A percentile compares a stretch with the other conserved stretches of the same genome.
Evolutionary conservation across 30 jellyfish, hydroid and myxozoan genomes (phyloP).

Genomic region (Pseudorhiza aurosa): DNA sequence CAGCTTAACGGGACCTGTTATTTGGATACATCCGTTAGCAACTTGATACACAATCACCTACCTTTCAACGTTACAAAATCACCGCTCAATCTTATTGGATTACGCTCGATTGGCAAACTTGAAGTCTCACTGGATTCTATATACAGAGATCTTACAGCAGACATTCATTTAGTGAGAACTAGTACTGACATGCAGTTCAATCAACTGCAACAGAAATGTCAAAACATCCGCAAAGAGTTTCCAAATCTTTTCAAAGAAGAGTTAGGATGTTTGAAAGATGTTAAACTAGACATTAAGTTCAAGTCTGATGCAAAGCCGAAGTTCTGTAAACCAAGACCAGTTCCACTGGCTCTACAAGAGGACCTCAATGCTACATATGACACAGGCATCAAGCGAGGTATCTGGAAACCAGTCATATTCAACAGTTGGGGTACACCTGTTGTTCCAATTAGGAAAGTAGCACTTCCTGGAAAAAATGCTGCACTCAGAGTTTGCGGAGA

Average conservation of each 20-base stretch:
- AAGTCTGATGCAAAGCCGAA: constrained; percentile 22
- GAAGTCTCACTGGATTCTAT: constrained; percentile 19
- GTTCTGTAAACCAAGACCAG: constrained; percentile 8
- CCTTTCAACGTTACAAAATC: constrained; percentile 16
- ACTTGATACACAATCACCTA: constrained; percentile 5
- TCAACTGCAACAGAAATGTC: too few species aligned
- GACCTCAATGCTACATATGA: constrained; percentile 24
- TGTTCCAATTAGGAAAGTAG: constrained; percentile 12
- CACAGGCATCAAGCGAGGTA: constrained; percentile 18
- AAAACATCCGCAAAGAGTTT: constrained; percentile 3
- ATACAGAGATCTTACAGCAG: constrained; percentile 10
- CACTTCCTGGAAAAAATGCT: too few species aligned
- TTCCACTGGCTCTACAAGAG: constrained; percentile 26
- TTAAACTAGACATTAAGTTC: constrained; percentile 34
- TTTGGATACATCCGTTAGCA: constrained; percentile 18
- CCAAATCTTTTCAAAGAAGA: constrained; percentile 13
- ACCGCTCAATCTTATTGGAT: constrained; percentile 34
- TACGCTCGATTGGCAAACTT: constrained; percentile 22
- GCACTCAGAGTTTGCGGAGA: too few species aligned
- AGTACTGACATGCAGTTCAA: neutral
- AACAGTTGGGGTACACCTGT: constrained; percentile 4
- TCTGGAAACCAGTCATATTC: constrained; percentile 14
- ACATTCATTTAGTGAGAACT: constrained; percentile 32
- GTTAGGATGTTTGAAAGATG: constrained; percentile 28
- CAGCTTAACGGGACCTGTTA: constrained; percentile 22